phyloP scores from a whole-genome alignment of 2,113 vertebrate genomes.

The Serilophus lunatus region DNA sequence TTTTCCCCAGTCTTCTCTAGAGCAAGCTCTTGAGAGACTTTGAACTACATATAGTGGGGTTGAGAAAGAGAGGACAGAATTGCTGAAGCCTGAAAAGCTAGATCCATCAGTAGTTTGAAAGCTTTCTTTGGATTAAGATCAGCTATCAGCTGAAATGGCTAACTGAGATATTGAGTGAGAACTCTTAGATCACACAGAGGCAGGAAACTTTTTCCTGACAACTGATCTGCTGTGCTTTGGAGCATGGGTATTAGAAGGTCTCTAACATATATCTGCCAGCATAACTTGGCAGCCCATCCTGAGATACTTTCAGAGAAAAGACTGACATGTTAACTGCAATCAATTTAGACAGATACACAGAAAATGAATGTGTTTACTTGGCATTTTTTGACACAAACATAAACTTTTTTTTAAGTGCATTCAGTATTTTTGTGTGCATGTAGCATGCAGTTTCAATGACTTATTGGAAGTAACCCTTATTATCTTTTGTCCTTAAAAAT shows the following conservation, averaged over 20 bases:
- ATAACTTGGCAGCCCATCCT: background rate
- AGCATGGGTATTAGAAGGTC: background rate
- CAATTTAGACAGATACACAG: background rate
- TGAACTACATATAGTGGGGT: background rate
- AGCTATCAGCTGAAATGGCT: background rate
- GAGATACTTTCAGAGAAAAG: background rate
- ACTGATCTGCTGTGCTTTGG: background rate
- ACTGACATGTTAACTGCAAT: background rate
- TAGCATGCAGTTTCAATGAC: background rate
- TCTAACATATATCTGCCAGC: background rate
- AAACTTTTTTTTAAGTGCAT: slow-evolving; percentile 1
- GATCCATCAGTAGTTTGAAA: background rate
- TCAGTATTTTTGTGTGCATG: background rate
- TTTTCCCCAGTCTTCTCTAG: background rate
- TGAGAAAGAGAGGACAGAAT: background rate
- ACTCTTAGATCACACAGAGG: background rate
- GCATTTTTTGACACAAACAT: background rate
- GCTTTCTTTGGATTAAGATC: background rate
- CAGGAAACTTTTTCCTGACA: background rate
- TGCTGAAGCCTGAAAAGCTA: background rate
- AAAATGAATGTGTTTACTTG: slow-evolving; percentile 7
- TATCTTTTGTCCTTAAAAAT: background rate
- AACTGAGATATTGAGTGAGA: background rate
- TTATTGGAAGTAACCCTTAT: background rate
- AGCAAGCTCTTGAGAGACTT: background rate